These are phyloP conservation scores for Apocrypta bakeri DNA, from an alignment of 1,140 invertebrate genomes.

Conservation along the genomic window DNA sequence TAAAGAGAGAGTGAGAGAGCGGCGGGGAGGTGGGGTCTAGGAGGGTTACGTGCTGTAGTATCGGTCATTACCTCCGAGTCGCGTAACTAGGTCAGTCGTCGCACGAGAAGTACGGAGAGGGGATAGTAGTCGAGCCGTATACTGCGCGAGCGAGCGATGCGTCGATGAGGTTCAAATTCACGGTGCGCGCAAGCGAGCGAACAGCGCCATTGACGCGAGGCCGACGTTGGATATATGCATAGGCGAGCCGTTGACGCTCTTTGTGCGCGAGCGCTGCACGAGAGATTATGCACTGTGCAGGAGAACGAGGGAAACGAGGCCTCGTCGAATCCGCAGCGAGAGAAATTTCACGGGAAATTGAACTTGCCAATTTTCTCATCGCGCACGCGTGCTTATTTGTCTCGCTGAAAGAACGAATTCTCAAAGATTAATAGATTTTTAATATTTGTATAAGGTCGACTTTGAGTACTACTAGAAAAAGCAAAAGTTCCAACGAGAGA, in stretches of 20 bases:
- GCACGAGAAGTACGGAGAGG: conserved; percentile 53
- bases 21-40: conserved; percentile 53
- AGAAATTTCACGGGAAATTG: too few relatives aligned
- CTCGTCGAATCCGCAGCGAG: not conserved
- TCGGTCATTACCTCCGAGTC: conserved; percentile 74
- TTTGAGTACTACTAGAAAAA: too few relatives aligned
- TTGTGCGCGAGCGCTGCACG: too few relatives aligned
- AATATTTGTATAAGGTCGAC: too few relatives aligned
- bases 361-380: too few relatives aligned
- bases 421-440: too few relatives aligned
- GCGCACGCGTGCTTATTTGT: too few relatives aligned
- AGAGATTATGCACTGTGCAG: not conserved
- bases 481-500: not conserved
- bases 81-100: conserved; percentile 75
- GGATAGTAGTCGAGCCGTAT: not conserved
- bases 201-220: conserved; percentile 53
- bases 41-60: conserved; percentile 72
- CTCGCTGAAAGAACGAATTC: too few relatives aligned
- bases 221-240: not conserved
- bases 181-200: conserved; percentile 43
- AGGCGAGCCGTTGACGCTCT: not conserved
- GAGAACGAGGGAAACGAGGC: not conserved
- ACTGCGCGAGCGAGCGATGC: conserved; percentile 35
- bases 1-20: conserved; percentile 38
- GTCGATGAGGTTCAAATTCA: conserved; percentile 47